These are phyloP conservation scores for zebrafish (Danio rerio) DNA, from an alignment of 2,113 vertebrate species.

Conservation along the genomic window GRCz12tu NC_133187.1:12204501-12205000, in stretches of 20 bases:
- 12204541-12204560: neutral
- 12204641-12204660: neutral
- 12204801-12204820: conserved; percentile 2
- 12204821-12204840: neutral
- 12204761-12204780: conserved; percentile 23
- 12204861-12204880: neutral
- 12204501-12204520: conserved; percentile 2
- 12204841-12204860: neutral
- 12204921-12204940: neutral
- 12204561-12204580: neutral
- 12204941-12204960: too few species aligned
- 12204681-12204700: neutral
- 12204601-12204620: neutral
- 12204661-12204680: neutral
- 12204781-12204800: conserved; percentile 26
- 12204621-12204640: neutral
- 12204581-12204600: neutral
- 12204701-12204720: neutral
- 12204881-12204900: neutral
- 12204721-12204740: neutral
- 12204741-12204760: neutral
- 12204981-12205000: too few species aligned
- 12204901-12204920: neutral
- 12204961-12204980: too few species aligned
- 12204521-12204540: neutral